A percentile compares a stretch with the other conserved stretches of the same genome.
Evolutionary conservation across 2,113 vertebrate genomes (phyloP).

Genomic region (Callorhinus ursinus): DNA sequence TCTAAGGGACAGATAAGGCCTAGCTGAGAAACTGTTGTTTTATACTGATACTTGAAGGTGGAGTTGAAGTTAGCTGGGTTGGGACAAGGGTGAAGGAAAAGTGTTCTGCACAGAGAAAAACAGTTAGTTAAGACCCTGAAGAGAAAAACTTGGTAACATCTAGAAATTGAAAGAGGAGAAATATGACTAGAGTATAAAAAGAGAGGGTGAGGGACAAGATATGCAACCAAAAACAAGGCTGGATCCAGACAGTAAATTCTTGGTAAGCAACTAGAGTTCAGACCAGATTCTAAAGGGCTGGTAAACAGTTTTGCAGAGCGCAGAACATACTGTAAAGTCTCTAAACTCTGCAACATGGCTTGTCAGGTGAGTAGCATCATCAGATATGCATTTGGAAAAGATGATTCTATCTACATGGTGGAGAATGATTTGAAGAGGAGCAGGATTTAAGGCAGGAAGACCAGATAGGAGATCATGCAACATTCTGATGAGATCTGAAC

Average conservation of each 20-base stretch:
- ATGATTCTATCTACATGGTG: neutral
- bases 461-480: neutral
- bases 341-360: no score
- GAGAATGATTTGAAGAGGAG: neutral
- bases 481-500: neutral
- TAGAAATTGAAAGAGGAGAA: neutral
- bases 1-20: neutral
- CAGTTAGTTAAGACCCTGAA: neutral
- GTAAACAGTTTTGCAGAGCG: neutral
- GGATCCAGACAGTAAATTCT: neutral
- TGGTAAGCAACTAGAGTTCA: neutral
- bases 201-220: neutral
- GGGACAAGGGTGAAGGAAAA: neutral
- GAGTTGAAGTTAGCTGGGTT: neutral
- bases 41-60: neutral
- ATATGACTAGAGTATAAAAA: neutral
- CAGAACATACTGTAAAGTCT: neutral
- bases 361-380: neutral
- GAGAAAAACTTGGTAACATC: neutral
- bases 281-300: neutral
- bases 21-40: neutral
- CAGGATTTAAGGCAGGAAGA: neutral
- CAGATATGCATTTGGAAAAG: neutral
- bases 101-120: neutral
- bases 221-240: neutral